These are phyloP conservation scores for Melipona bicolor DNA, from an alignment of 2,888 invertebrate genomes.

Conservation along the genomic window DNA sequence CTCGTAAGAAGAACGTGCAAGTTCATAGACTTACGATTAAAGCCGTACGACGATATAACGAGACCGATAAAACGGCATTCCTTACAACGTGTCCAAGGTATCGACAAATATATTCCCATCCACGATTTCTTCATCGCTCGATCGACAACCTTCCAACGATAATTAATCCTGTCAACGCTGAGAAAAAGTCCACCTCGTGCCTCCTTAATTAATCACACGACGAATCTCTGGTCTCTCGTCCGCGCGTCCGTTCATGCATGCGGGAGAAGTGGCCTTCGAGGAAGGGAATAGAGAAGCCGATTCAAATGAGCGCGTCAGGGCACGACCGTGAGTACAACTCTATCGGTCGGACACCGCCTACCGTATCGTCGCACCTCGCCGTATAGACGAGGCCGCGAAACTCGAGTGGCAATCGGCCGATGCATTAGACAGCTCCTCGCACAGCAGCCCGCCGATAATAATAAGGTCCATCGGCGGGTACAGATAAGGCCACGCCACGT, in stretches of 20 bases:
- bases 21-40: too few species aligned
- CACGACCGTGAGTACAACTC: slow-evolving; percentile 45
- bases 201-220: slow-evolving; percentile 12
- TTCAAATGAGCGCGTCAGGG: slow-evolving; percentile 54
- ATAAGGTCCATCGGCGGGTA: slow-evolving; percentile 53
- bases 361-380: slow-evolving; percentile 55
- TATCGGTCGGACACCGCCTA: slow-evolving; percentile 57
- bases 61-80: not conserved
- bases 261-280: slow-evolving; percentile 2
- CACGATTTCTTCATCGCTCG: not conserved
- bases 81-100: not conserved
- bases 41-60: not conserved
- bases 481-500: slow-evolving; percentile 49
- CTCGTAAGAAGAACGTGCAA: too few species aligned
- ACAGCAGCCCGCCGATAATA: slow-evolving; percentile 48
- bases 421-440: slow-evolving; percentile 53
- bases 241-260: not conserved
- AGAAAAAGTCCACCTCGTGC: not conserved
- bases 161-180: slow-evolving; percentile 1
- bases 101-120: not conserved
- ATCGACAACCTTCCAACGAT: not conserved
- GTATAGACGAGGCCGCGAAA: slow-evolving; percentile 38
- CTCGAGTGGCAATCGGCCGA: slow-evolving; percentile 45
- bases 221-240: not conserved
- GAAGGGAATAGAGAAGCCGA: slow-evolving; percentile 45